Percentiles rank a stretch among this genome's conserved stretches.
Evolutionary conservation across 1,140 invertebrate genomes (phyloP).

Genomic region (Vanessa tameamea): DNA sequence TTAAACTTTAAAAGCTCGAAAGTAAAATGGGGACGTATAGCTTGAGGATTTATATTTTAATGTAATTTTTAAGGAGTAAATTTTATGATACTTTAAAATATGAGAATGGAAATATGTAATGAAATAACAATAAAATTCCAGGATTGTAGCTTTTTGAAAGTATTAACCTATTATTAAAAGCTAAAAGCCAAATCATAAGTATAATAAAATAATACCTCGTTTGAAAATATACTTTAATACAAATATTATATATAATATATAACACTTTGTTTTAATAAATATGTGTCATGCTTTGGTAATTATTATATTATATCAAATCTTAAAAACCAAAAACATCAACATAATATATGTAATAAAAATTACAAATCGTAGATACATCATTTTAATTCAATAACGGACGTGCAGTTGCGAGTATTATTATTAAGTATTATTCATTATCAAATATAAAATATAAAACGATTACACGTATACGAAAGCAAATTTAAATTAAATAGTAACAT

Average conservation of each 20-base stretch:
- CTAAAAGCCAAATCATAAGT: too few relatives aligned
- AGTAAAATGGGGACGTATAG: too few relatives aligned
- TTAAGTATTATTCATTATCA: conserved; percentile 45
- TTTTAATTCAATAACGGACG: conserved; percentile 57
- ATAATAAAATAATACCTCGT: conserved; percentile 30
- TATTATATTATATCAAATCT: conserved; percentile 43
- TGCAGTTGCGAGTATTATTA: conserved; percentile 57
- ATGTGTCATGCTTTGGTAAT: conserved; percentile 65
- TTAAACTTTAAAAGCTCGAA: too few relatives aligned
- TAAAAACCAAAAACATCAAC: conserved; percentile 51
- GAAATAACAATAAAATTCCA: too few relatives aligned
- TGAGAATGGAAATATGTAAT: too few relatives aligned
- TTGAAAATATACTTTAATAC: conserved; percentile 73
- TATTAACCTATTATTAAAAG: too few relatives aligned
- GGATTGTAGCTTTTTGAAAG: too few relatives aligned
- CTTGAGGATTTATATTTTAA: too few relatives aligned
- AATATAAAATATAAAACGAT: conserved; percentile 59
- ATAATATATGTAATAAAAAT: conserved; percentile 51
- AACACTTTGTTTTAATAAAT: conserved; percentile 60
- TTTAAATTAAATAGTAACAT: conserved; percentile 66
- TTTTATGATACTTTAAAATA: too few relatives aligned
- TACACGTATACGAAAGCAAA: conserved; percentile 72
- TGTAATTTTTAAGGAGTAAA: too few relatives aligned
- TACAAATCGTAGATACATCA: conserved; percentile 49
- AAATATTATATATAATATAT: conserved; percentile 62